Percentiles rank a stretch among this genome's conserved stretches.
These are phyloP conservation scores for Climacteris rufus DNA, from an alignment of 2,113 vertebrate species.

Conservation along the genomic window DNA sequence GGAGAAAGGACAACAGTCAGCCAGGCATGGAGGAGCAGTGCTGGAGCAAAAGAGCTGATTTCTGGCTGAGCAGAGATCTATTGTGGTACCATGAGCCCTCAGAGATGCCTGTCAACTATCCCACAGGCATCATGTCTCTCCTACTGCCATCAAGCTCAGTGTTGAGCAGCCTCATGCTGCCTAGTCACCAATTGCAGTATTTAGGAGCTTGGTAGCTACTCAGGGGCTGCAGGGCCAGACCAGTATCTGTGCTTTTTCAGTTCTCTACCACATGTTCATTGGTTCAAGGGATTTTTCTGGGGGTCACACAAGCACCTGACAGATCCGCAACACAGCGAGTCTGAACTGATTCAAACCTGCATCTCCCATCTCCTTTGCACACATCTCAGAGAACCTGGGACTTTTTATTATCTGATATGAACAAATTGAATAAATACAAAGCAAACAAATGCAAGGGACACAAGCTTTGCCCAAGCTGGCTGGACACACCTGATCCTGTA, in stretches of 20 bases:
- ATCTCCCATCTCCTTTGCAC: background rate
- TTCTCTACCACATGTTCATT: accelerated
- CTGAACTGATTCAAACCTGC: background rate
- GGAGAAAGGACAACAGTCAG: background rate
- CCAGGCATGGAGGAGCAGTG: background rate
- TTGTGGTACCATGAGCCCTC: background rate
- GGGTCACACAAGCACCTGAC: background rate
- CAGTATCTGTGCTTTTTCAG: background rate
- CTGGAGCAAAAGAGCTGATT: background rate
- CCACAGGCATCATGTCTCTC: background rate
- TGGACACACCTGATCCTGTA: accelerated
- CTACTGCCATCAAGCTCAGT: background rate
- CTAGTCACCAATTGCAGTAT: background rate
- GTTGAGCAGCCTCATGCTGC: background rate
- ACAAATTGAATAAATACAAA: background rate
- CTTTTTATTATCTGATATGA: background rate
- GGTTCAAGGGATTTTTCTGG: background rate
- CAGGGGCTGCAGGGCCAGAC: background rate
- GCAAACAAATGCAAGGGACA: background rate
- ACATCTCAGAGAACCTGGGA: background rate
- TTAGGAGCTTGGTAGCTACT: background rate
- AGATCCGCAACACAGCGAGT: background rate
- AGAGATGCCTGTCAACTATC: background rate
- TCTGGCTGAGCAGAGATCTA: background rate
- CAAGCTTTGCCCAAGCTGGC: background rate